Conservation (phyloP, 2,797 vertebrate genomes). For the Rhynchonycteris naso region DNA sequence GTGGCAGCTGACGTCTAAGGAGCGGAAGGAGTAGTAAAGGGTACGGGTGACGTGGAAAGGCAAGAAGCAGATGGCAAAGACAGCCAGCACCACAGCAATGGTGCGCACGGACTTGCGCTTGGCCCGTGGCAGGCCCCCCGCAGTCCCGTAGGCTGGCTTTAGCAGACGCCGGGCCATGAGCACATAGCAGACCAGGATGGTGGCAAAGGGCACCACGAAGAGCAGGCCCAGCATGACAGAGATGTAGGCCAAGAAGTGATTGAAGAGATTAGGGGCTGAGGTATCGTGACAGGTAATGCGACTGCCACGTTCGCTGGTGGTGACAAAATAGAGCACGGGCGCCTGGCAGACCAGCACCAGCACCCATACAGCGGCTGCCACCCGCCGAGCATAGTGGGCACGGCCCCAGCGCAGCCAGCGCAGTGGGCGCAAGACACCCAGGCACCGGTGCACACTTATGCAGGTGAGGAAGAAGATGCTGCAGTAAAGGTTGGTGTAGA, state of each 20-base stretch:
- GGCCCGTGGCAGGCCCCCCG: conserved; percentile 84
- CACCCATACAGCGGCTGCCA: conserved; percentile 89
- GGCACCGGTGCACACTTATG: conserved; percentile 95
- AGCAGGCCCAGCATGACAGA: conserved; percentile 91
- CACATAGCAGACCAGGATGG: conserved; percentile 93
- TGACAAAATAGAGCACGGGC: conserved; percentile 94
- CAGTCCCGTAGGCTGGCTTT: conserved; percentile 84
- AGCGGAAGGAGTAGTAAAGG: conserved; percentile 95
- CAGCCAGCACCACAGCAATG: conserved; percentile 93
- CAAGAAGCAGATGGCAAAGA: conserved; percentile 95
- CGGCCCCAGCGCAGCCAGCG: conserved; percentile 92
- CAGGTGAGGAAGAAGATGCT: conserved; percentile 97
- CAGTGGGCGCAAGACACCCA: conserved; percentile 94
- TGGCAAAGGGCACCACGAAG: conserved; percentile 92
- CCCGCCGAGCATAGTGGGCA: conserved; percentile 88
- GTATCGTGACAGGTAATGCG: conserved; percentile 94
- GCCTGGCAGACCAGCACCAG: conserved; percentile 91
- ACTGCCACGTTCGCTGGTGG: conserved; percentile 82
- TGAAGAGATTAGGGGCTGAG: conserved; percentile 91
- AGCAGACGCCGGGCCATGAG: conserved; percentile 93
- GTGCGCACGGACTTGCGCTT: conserved; percentile 97
- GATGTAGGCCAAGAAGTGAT: conserved; percentile 94
- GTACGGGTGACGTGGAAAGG: conserved; percentile 96
- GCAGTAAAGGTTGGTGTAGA: conserved; percentile 97
- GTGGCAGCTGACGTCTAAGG: conserved; percentile 90